Evolutionary conservation across 2,113 vertebrate genomes (phyloP).

Genomic region (Callionymus lyra): DNA sequence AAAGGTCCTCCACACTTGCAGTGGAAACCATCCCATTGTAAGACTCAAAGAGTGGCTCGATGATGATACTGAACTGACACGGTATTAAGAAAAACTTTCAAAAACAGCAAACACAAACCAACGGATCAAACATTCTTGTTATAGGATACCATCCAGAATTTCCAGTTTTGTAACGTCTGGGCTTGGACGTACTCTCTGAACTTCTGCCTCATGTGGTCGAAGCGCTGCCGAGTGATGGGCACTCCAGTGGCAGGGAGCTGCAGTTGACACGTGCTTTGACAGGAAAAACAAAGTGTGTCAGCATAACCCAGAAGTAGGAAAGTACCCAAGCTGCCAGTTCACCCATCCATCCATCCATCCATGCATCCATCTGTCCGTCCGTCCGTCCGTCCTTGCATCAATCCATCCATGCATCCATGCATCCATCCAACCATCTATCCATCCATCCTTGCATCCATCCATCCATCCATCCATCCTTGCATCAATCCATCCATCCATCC

Average conservation of each 20-base stretch:
- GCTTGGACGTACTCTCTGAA: constrained; percentile 82
- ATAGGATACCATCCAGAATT: constrained; percentile 99
- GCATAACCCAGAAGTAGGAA: background rate
- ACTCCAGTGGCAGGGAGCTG: constrained; percentile 91
- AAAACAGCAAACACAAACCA: background rate
- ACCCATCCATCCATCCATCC: no score
- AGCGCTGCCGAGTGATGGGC: constrained; percentile 89
- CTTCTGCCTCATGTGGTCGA: constrained; percentile 89
- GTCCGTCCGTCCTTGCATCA: no score
- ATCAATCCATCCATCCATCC: no score
- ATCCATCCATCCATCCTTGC: no score
- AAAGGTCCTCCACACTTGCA: constrained; percentile 80
- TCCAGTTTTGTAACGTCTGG: constrained; percentile 93
- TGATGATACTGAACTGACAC: constrained; percentile 87
- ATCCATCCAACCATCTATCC: no score
- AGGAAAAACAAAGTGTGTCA: constrained; percentile 4
- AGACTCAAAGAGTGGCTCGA: constrained; percentile 91
- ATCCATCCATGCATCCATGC: no score
- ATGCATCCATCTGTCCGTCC: no score
- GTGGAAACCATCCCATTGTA: constrained; percentile 96
- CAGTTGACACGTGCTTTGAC: constrained; percentile 80
- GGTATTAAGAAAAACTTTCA: constrained; percentile 67
- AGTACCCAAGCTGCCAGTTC: background rate
- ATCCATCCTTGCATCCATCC: no score
- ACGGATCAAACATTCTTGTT: background rate